Evolutionary conservation across 2,888 invertebrate genomes (phyloP).

Genomic region (Dryomyza anilis): DNA sequence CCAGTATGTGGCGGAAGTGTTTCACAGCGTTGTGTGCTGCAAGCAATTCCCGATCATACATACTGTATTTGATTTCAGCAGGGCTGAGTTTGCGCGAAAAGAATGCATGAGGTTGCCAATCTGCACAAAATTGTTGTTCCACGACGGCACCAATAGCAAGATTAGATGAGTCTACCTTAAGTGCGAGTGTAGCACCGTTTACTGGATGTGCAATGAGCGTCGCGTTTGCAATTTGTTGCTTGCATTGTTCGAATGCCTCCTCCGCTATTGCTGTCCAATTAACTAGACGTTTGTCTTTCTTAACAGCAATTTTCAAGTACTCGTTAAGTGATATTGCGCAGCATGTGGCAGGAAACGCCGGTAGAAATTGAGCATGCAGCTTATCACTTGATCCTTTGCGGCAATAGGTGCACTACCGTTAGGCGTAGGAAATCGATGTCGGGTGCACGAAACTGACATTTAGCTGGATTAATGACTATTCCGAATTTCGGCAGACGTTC

Average conservation of each 20-base stretch:
- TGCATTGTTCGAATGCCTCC: background rate
- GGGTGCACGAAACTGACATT: too few species aligned
- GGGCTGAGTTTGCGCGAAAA: slow-evolving; percentile 11
- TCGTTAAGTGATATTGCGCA: too few species aligned
- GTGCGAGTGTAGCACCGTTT: background rate
- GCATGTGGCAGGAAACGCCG: too few species aligned
- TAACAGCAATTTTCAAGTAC: too few species aligned
- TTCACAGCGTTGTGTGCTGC: background rate
- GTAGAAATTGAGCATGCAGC: background rate
- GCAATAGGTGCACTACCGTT: slow-evolving; percentile 1
- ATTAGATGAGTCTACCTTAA: background rate
- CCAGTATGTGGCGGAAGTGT: background rate
- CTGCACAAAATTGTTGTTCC: slow-evolving; percentile 5
- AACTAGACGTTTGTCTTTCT: too few species aligned
- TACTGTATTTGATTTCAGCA: slow-evolving; percentile 28
- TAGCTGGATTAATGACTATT: too few species aligned
- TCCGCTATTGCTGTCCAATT: too few species aligned
- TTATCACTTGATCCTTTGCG: too few species aligned
- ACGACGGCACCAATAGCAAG: background rate
- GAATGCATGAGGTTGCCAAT: too few species aligned
- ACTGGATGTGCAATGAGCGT: background rate
- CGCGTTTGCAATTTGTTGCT: background rate
- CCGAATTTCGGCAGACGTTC: background rate
- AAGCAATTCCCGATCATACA: slow-evolving; percentile 25
- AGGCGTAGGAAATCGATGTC: background rate